phyloP scores from a whole-genome alignment of 2,113 vertebrate genomes.

The human region GRCh38 chr5:120062001-120062500 shows the following conservation, averaged over 20 bases:
- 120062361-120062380: background rate
- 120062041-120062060: no score
- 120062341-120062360: conserved; percentile 12
- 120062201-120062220: background rate
- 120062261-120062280: background rate
- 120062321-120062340: background rate
- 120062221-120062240: background rate
- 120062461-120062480: background rate
- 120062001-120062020: no score
- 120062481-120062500: background rate
- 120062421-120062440: background rate
- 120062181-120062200: no score
- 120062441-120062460: background rate
- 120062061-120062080: no score
- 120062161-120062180: no score
- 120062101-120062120: no score
- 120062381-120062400: background rate
- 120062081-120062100: no score
- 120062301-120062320: background rate
- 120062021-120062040: no score
- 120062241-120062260: background rate
- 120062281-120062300: background rate
- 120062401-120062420: background rate
- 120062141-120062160: no score
- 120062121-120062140: no score